A percentile compares a stretch with the other conserved stretches of the same genome.
Conservation (phyloP, 2,888 invertebrate genomes). For the Sepioteuthis lessoniana region DNA sequence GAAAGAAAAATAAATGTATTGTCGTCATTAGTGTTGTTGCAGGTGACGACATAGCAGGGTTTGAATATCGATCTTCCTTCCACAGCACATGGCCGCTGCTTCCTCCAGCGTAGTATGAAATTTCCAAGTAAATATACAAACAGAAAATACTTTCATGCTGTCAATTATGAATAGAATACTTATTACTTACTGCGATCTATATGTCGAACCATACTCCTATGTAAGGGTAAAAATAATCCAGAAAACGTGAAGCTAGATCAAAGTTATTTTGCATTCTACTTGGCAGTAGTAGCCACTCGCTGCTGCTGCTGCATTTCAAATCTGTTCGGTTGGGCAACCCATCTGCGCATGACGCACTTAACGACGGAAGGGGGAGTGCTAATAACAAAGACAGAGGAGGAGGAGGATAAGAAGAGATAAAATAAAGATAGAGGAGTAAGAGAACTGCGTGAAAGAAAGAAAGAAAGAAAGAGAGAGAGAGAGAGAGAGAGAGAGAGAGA, state of each 20-base stretch:
- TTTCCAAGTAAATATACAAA: background rate
- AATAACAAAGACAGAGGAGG: background rate
- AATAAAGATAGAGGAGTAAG: background rate
- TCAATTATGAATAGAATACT: background rate
- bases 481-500: background rate
- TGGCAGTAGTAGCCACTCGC: no score
- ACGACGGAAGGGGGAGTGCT: background rate
- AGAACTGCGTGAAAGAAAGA: background rate
- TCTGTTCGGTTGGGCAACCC: constrained; percentile 17
- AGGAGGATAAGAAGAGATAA: background rate
- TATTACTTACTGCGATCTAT: background rate
- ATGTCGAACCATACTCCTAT: background rate
- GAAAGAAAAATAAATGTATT: background rate
- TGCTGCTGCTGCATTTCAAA: background rate
- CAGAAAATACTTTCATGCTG: background rate
- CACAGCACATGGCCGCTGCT: background rate
- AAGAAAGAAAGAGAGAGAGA: background rate
- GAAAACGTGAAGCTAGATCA: background rate
- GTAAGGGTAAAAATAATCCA: background rate
- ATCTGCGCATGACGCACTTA: constrained; percentile 23
- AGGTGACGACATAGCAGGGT: background rate
- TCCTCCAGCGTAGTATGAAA: background rate
- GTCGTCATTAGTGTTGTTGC: background rate
- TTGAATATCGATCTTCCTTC: background rate
- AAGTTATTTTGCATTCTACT: background rate